Evolutionary conservation across 2,888 invertebrate genomes (phyloP), one percentile per base, ranked within the genome.

Genomic region (Cancer borealis): DNA sequence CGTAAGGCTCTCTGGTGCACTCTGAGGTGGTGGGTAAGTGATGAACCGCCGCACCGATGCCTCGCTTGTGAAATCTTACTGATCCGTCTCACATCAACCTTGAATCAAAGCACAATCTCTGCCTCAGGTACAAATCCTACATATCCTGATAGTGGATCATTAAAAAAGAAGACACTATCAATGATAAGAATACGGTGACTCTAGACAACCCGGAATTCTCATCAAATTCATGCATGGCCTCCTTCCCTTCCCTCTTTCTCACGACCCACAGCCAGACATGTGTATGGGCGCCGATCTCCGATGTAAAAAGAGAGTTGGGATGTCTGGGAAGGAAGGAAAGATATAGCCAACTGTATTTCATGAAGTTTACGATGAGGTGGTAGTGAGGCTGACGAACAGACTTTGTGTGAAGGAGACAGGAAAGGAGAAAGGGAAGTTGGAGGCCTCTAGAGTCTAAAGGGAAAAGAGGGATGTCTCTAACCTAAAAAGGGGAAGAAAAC

Each of bases 271-370:
- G n/a, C 66, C 66, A n/a, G 66, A 66, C 17, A 4, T 66, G n/a
- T n/a, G 21, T 66, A 66, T 66, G n/a, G 66, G 17, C 66, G n/a
- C 66, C 66, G n/a, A 14, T 66, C 14, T 66, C n/a, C 66, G 14
- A 66, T 66, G 66, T 66, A 66, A 66, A 66, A 66, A 66, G n/a
- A n/a, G 66, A 66, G 66, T n/a, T 66, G 66, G 66, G 66, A n/a
- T 21, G 66, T 66, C n/a, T 54, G 54, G 54, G 66, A 14, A n/a
- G 66, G 66, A 21, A 8, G 3, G n/a, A 66, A n/a, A 66, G 21
- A 3, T n/a, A n/a, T 39, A 39, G 39, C 39, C 39, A 0, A n/a
- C n/a, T 66, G 66, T 66, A 66, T 21, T 66, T 66, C 66, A 66
- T 66, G 66, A 66, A n/a, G 17, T 66, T 66, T 66, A 66, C 66